phyloP scores from a whole-genome alignment of 2,797 vertebrate genomes.

The Brachymystax lenok region DNA sequence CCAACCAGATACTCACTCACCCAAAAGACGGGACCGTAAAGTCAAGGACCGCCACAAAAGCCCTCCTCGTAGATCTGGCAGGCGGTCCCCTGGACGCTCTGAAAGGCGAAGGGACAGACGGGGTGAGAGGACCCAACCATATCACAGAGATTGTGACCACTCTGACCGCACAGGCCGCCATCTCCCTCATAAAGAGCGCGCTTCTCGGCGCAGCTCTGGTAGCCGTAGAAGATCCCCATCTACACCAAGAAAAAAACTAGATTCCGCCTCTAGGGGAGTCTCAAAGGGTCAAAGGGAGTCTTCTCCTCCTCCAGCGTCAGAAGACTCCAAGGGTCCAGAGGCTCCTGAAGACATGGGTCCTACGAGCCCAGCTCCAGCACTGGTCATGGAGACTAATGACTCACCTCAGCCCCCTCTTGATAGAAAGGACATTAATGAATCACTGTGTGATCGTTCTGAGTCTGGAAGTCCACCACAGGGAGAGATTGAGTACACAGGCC shows the following conservation, averaged over 20 bases:
- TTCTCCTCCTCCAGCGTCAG: slow-evolving; percentile 66
- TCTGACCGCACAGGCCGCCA: slow-evolving; percentile 57
- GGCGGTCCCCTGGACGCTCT: slow-evolving; percentile 64
- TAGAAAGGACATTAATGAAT: slow-evolving; percentile 53
- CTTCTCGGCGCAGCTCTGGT: slow-evolving; percentile 62
- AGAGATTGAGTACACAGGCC: slow-evolving; percentile 28
- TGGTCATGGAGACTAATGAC: slow-evolving; percentile 66
- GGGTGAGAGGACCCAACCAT: slow-evolving; percentile 66
- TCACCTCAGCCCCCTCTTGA: slow-evolving; percentile 27
- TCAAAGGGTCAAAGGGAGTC: slow-evolving; percentile 58
- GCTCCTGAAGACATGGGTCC: slow-evolving; percentile 41
- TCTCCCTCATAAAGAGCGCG: slow-evolving; percentile 61
- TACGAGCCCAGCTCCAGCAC: slow-evolving; percentile 64
- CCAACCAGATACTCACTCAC: slow-evolving; percentile 43
- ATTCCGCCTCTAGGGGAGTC: slow-evolving; percentile 45
- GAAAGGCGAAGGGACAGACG: slow-evolving; percentile 61
- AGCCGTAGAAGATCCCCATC: slow-evolving; percentile 66
- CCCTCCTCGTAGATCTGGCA: slow-evolving; percentile 62
- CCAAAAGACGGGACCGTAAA: slow-evolving; percentile 65
- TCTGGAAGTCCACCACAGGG: slow-evolving; percentile 18
- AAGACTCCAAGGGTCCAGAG: slow-evolving; percentile 61
- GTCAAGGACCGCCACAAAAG: slow-evolving; percentile 63
- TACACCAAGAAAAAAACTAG: slow-evolving; percentile 58
- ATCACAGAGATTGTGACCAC: slow-evolving; percentile 60
- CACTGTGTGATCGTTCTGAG: slow-evolving; percentile 23